Evolutionary conservation across 1,140 invertebrate species (phyloP).

Genomic region (Drosophila nigromelanica): DNA sequence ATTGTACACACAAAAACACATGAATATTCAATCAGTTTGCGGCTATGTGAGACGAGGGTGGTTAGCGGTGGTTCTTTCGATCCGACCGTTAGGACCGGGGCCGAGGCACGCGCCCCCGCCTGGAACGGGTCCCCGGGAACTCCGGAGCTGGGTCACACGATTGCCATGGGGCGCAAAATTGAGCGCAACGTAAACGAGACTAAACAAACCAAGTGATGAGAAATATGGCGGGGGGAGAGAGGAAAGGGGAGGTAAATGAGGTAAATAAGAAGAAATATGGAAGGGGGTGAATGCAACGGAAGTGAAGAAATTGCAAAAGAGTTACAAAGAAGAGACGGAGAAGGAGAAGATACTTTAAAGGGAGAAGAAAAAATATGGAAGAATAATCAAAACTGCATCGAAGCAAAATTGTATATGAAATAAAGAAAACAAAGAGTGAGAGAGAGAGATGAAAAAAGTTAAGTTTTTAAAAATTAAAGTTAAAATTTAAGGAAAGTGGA

Average conservation of each 20-base stretch:
- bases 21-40: slow-evolving; percentile 54
- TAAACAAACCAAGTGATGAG: slow-evolving; percentile 18
- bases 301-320: not conserved
- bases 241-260: not conserved
- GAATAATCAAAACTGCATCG: not conserved
- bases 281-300: not conserved
- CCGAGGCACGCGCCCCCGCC: not conserved
- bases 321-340: not conserved
- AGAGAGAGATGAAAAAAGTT: not conserved
- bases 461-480: not conserved
- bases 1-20: slow-evolving; percentile 46
- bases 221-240: not conserved
- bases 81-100: slow-evolving; percentile 52
- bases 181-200: slow-evolving; percentile 32
- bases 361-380: not conserved
- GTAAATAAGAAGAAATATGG: not conserved
- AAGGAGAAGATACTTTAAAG: not conserved
- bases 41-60: slow-evolving; percentile 37
- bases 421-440: not conserved
- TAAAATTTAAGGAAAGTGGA: no score
- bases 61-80: slow-evolving; percentile 20
- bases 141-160: slow-evolving; percentile 17
- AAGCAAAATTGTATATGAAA: not conserved
- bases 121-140: not conserved
- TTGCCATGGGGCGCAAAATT: slow-evolving; percentile 39